These are phyloP conservation scores for Stegostoma tigrinum DNA, from an alignment of 2,113 vertebrate species.

Conservation along the genomic window DNA sequence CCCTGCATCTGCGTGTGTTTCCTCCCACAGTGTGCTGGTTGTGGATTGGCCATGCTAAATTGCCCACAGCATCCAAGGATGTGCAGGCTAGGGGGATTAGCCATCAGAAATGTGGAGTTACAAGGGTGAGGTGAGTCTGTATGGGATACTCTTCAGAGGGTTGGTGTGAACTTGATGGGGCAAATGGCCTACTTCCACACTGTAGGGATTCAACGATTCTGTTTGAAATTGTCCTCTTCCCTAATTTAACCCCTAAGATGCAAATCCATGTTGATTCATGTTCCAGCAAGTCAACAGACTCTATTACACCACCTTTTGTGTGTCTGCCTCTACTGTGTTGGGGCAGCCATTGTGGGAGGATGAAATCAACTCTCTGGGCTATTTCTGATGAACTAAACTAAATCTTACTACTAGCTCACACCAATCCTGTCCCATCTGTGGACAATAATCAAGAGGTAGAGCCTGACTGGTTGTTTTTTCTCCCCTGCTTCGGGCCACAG, in stretches of 20 bases:
- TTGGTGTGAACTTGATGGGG: no score
- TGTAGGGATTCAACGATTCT: no score
- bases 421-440: not conserved
- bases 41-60: no score
- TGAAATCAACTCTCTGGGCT: not conserved
- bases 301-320: not conserved
- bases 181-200: no score
- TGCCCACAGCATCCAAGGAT: no score
- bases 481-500: no score
- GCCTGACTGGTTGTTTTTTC: not conserved
- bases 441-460: not conserved
- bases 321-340: not conserved
- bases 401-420: not conserved
- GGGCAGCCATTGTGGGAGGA: not conserved
- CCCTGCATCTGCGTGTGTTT: no score
- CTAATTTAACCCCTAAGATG: not conserved
- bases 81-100: no score
- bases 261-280: not conserved
- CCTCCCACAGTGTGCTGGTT: no score
- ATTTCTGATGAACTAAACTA: not conserved
- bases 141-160: no score
- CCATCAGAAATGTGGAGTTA: no score
- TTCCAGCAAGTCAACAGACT: not conserved
- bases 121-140: no score
- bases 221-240: not conserved